Conservation (phyloP, 2,113 vertebrate genomes). For the Marmota flaviventris region DNA sequence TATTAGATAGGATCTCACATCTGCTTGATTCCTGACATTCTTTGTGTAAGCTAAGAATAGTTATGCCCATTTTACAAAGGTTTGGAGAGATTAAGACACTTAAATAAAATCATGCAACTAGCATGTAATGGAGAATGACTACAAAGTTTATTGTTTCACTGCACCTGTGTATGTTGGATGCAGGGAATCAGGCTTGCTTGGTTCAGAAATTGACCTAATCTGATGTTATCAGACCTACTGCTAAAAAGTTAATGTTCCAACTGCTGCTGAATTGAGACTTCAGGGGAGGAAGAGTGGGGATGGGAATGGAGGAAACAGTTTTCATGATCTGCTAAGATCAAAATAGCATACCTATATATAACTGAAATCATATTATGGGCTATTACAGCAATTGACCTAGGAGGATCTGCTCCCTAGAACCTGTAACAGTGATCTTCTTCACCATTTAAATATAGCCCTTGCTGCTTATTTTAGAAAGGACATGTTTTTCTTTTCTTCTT, state of each 20-base stretch:
- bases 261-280: not conserved
- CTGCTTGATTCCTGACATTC: not conserved
- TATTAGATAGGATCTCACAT: not conserved
- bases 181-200: not conserved
- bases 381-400: too few relatives aligned
- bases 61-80: not conserved
- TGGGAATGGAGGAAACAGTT: not conserved
- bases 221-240: not conserved
- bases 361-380: fast-evolving
- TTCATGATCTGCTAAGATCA: not conserved
- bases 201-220: not conserved
- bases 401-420: not conserved
- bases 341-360: fast-evolving
- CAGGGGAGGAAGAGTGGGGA: not conserved
- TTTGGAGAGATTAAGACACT: not conserved
- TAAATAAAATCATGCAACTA: not conserved
- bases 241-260: not conserved
- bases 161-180: not conserved
- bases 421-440: too few relatives aligned
- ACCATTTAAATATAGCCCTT: too few relatives aligned
- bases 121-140: not conserved
- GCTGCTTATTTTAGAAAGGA: too few relatives aligned
- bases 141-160: not conserved
- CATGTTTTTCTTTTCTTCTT: too few relatives aligned
- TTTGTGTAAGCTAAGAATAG: not conserved